These are phyloP conservation scores for Tylochromis polylepis DNA, from an alignment of 2,113 vertebrate species.

Conservation along the genomic window DNA sequence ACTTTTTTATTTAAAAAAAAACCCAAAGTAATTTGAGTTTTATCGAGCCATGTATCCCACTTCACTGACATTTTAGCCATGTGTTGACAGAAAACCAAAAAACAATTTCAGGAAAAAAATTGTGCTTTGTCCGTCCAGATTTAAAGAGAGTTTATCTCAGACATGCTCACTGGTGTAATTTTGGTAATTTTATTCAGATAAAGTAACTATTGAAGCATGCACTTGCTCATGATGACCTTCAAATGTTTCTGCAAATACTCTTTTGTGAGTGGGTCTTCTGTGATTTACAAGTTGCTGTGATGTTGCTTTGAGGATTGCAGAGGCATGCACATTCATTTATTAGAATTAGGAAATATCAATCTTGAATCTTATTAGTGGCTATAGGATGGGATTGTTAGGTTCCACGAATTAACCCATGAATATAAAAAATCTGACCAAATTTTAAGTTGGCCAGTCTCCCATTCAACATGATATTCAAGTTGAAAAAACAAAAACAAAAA, in stretches of 20 bases:
- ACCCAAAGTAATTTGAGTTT: background rate
- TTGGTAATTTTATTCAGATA: background rate
- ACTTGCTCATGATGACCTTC: background rate
- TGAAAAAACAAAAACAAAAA: too few relatives aligned
- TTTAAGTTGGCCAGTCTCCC: fast-evolving
- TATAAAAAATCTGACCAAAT: background rate
- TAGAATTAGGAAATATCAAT: background rate
- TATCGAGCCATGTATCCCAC: fast-evolving
- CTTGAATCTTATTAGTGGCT: background rate
- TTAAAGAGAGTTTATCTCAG: background rate
- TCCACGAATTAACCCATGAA: background rate
- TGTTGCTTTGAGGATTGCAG: background rate
- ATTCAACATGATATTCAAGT: background rate
- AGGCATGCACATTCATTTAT: background rate
- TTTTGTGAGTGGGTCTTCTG: background rate
- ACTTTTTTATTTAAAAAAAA: background rate
- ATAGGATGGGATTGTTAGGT: background rate
- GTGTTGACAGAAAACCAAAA: fast-evolving
- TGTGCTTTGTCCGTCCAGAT: background rate
- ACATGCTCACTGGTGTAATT: background rate
- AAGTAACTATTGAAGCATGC: background rate
- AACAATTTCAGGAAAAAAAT: background rate
- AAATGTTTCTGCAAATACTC: background rate
- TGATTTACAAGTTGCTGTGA: background rate
- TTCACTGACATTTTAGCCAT: background rate